Percentiles rank a stretch among this genome's conserved stretches.
Evolutionary conservation across 1,140 invertebrate species (phyloP).

Genomic region (Diorhabda carinulata): DNA sequence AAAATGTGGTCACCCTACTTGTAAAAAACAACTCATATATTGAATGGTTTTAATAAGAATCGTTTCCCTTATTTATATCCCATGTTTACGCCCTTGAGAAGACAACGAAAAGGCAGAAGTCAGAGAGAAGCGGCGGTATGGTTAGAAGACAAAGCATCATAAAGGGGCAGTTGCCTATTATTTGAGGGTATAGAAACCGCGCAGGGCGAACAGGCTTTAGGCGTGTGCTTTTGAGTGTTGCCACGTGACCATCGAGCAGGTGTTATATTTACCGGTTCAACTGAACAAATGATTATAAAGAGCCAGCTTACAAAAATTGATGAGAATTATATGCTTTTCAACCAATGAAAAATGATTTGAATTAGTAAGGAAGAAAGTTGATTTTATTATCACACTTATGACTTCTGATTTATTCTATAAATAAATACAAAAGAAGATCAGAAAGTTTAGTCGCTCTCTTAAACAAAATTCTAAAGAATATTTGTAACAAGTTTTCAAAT

Average conservation of each 20-base stretch:
- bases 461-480: too few species aligned
- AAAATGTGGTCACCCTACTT: too few species aligned
- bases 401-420: too few species aligned
- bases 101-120: not conserved
- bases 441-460: too few species aligned
- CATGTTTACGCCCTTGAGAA: not conserved
- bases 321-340: not conserved
- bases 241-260: not conserved
- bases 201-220: not conserved
- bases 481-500: too few species aligned
- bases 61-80: not conserved
- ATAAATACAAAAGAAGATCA: too few species aligned
- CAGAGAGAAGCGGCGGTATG: not conserved
- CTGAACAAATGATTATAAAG: not conserved
- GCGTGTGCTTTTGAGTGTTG: not conserved
- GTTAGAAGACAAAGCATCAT: not conserved
- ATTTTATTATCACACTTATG: too few species aligned
- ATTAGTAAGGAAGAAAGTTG: too few species aligned
- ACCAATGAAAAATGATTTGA: too few species aligned
- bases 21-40: too few species aligned
- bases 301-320: not conserved
- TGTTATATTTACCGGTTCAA: constrained; percentile 1
- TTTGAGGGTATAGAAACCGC: not conserved
- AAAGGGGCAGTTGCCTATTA: not conserved
- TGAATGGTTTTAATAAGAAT: not conserved